phyloP scores from a whole-genome alignment of 2,888 invertebrate species.

The Norana najaformis region DNA sequence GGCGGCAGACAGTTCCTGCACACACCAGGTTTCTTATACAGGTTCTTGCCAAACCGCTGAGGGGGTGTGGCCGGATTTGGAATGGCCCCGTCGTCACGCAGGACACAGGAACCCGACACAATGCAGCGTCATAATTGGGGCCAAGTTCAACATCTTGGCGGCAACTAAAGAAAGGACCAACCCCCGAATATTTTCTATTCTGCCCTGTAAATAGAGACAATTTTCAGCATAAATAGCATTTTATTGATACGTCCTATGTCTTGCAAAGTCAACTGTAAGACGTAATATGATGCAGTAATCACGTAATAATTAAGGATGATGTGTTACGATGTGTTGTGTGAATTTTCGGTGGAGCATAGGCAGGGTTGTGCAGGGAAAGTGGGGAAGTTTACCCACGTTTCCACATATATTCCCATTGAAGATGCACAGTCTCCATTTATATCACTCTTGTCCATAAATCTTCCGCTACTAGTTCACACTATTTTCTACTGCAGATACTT shows the following conservation, averaged over 20 bases:
- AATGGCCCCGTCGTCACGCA: constrained; percentile 55
- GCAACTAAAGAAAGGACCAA: neutral
- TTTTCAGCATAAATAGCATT: neutral
- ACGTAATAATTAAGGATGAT: neutral
- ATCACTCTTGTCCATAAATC: no score
- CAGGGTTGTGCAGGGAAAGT: no score
- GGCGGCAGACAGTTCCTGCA: constrained; percentile 80
- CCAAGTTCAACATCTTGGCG: constrained; percentile 74
- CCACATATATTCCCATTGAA: neutral
- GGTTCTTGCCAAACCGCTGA: constrained; percentile 78
- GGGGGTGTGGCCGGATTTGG: constrained; percentile 64
- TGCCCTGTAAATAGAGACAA: constrained; percentile 13
- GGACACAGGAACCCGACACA: constrained; percentile 24
- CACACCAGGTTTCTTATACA: constrained; percentile 83
- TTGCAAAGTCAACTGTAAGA: neutral
- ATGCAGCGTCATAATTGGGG: constrained; percentile 61
- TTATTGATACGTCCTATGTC: neutral
- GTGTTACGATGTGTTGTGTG: neutral
- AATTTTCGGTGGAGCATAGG: neutral
- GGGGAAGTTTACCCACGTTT: neutral
- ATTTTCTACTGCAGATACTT: neutral
- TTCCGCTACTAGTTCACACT: neutral
- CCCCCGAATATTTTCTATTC: neutral
- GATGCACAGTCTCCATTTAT: neutral
- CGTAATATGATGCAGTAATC: neutral